Evolutionary conservation across 1,140 invertebrate genomes (phyloP), one percentile per base, ranked within the genome.

Genomic region (Zaprionus africanus): DNA sequence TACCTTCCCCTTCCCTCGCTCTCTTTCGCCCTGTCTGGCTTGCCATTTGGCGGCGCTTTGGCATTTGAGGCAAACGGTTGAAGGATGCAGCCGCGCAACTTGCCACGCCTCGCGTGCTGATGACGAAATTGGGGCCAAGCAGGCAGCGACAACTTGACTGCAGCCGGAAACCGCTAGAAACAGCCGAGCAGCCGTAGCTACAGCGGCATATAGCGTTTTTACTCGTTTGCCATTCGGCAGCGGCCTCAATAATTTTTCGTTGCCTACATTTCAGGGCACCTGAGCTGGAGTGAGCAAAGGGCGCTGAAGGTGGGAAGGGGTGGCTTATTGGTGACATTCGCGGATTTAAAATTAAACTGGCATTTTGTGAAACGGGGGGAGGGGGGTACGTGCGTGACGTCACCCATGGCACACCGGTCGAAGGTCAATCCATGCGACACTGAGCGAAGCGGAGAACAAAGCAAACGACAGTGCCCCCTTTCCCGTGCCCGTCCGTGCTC

Each of bases 61-160:
- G 81, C 85, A 90, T 88, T 88, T 76, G 58, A 34, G 31, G 79
- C 49, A 6, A 71, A 62, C 68, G 81, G 81, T 88, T 88, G 85
- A 88, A 88, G 84, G 84, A 83, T 88, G 66, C 69, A 53, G 51
- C 24, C 11, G 31, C 11, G 13, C 12, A 15, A 15, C 12, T 13
- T 17, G n/a, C 7, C n/a, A 34, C 31, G 31, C 31, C 31, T 34
- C 31, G 31, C 9, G 3, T 34, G 41, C 41, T 46, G 41, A 17
- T 46, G 41, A 46, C 41, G 38, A 41, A 41, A 41, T 41, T 41
- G 15, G 38, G 15, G 38, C 38, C 38, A 15, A 15, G 38, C 38
- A 38, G 5, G 12, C 36, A 41, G 15, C 38, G 41, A 43, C 15
- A n/a, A 43, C 41, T 43, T 17, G 41, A 17, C 41, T n/a, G 41